Evolutionary conservation across 2,797 vertebrate genomes (phyloP).

Genomic region (Peromyscus eremicus): DNA sequence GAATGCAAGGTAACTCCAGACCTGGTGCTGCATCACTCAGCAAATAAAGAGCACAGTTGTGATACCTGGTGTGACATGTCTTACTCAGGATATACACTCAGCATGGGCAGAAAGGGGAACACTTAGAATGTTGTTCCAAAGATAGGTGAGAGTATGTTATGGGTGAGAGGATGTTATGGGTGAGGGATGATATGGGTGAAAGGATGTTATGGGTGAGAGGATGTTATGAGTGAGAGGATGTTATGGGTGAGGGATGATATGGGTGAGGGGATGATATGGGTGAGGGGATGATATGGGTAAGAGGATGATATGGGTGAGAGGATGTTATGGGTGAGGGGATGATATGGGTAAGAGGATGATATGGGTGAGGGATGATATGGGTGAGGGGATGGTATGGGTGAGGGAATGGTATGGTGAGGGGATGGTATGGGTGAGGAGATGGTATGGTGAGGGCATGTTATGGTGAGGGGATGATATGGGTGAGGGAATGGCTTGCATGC

Average conservation of each 20-base stretch:
- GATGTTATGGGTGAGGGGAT: not conserved
- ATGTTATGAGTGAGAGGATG: not conserved
- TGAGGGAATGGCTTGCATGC: not conserved
- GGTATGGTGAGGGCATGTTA: not conserved
- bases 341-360: not conserved
- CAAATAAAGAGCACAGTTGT: not conserved
- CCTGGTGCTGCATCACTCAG: not conserved
- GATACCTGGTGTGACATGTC: not conserved
- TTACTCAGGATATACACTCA: not conserved
- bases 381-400: not conserved
- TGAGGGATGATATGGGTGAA: too few species aligned
- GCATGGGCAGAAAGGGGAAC: not conserved
- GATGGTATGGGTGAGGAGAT: not conserved
- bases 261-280: not conserved
- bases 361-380: not conserved
- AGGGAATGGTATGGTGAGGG: not conserved
- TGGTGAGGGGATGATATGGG: not conserved
- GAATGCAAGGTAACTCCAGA: not conserved
- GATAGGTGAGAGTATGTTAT: not conserved
- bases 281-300: not conserved
- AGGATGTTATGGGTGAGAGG: not conserved
- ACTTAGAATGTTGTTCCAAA: not conserved
- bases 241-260: fast-evolving
- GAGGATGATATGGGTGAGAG: not conserved
- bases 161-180: too few species aligned